Conservation (phyloP, 2,113 vertebrate species). For the Monarcha castaneiventris region DNA sequence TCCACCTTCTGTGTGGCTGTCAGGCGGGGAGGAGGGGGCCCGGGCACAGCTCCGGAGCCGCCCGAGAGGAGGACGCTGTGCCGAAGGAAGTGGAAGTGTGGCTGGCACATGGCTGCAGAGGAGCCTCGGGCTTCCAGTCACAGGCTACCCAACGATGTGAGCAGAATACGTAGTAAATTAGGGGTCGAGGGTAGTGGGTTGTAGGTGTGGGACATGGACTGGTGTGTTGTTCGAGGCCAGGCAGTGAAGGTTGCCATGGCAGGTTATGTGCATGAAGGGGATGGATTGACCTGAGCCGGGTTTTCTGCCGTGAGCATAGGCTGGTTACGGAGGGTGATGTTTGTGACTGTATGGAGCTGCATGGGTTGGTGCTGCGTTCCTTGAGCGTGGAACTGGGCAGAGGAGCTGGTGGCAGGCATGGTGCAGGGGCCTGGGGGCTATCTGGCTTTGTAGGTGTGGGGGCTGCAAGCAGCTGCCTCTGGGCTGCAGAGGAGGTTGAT, state of each 20-base stretch:
- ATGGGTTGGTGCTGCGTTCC: neutral
- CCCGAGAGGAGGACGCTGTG: neutral
- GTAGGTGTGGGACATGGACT: neutral
- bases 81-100: neutral
- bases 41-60: neutral
- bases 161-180: too few species aligned
- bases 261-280: neutral
- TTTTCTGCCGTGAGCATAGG: accelerated
- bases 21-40: neutral
- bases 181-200: accelerated
- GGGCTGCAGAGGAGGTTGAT: neutral
- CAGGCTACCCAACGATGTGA: neutral
- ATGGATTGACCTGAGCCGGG: neutral
- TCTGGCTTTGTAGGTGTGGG: neutral
- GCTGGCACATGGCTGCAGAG: neutral
- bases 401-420: neutral
- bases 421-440: neutral
- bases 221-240: neutral
- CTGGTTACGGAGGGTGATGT: neutral
- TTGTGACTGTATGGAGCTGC: neutral
- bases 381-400: neutral
- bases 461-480: neutral
- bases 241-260: neutral
- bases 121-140: neutral
- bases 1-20: neutral